Percentiles rank a stretch among this genome's conserved stretches.
Evolutionary conservation across 92 coral and sea anemone genomes (phyloP).

Genomic region (Epizoanthus scotinus): DNA sequence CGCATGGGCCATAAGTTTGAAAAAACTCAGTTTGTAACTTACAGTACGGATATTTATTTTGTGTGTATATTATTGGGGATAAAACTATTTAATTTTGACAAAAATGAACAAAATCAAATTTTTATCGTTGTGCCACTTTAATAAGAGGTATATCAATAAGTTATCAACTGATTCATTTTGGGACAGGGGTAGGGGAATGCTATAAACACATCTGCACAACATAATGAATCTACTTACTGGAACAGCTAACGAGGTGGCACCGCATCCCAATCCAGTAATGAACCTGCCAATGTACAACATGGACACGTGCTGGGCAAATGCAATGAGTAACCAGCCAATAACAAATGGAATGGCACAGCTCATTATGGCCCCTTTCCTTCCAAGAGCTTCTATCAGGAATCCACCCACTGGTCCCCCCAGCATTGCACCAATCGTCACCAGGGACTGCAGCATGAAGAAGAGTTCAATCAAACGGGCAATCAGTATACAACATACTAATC

Average conservation of each 20-base stretch:
- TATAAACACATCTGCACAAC: background rate
- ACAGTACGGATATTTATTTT: no score
- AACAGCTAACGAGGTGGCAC: conserved; percentile 76
- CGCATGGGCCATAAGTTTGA: no score
- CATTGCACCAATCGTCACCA: conserved; percentile 76
- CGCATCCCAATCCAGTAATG: conserved; percentile 77
- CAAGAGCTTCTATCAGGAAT: conserved; percentile 68
- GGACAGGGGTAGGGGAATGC: background rate
- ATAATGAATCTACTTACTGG: conserved; percentile 72
- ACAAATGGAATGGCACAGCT: conserved; percentile 72
- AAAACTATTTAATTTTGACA: no score
- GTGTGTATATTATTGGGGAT: no score
- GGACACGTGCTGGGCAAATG: conserved; percentile 53
- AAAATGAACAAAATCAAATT: no score
- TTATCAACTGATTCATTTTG: no score
- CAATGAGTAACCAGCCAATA: conserved; percentile 83
- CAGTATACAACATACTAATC: no score
- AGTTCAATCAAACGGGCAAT: background rate
- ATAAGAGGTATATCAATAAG: no score
- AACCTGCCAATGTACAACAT: conserved; percentile 80
- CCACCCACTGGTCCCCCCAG: conserved; percentile 77
- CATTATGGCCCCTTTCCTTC: conserved; percentile 83
- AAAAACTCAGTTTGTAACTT: no score
- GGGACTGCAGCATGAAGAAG: conserved; percentile 57
- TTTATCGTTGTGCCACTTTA: no score